Evolutionary conservation across 2,888 invertebrate genomes (phyloP).

Genomic region (Hyppa rectilinea): DNA sequence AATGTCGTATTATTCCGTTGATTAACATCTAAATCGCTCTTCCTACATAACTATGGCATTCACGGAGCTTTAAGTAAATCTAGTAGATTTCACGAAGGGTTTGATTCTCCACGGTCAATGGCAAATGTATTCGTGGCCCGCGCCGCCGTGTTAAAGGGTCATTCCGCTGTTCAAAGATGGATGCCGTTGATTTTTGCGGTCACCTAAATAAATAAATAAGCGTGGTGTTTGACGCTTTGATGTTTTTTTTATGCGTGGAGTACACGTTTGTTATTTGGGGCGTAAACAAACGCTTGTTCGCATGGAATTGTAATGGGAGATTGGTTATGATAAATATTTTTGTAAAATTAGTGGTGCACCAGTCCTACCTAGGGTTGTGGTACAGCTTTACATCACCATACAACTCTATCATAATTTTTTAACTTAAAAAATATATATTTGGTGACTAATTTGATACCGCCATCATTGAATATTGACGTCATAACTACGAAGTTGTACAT

Average conservation of each 20-base stretch:
- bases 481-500: background rate
- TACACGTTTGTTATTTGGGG: slow-evolving; percentile 34
- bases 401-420: background rate
- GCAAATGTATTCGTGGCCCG: slow-evolving; percentile 69
- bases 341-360: background rate
- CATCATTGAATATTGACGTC: background rate
- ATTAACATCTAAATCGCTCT: slow-evolving; percentile 66
- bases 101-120: slow-evolving; percentile 67
- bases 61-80: slow-evolving; percentile 69
- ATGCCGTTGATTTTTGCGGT: slow-evolving; percentile 45
- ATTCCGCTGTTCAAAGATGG: slow-evolving; percentile 50
- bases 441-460: background rate
- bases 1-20: slow-evolving; percentile 56
- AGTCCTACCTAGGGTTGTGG: background rate
- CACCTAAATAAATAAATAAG: slow-evolving; percentile 51
- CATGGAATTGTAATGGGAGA: slow-evolving; percentile 19
- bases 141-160: slow-evolving; percentile 61
- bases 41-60: slow-evolving; percentile 41
- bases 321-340: slow-evolving; percentile 26
- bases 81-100: slow-evolving; percentile 64
- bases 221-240: slow-evolving; percentile 11
- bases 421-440: background rate
- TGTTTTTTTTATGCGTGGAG: slow-evolving; percentile 34
- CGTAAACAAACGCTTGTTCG: slow-evolving; percentile 14
- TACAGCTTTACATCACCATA: background rate